Evolutionary conservation across 2,797 vertebrate genomes (phyloP).

Genomic region (Morus bassanus): DNA sequence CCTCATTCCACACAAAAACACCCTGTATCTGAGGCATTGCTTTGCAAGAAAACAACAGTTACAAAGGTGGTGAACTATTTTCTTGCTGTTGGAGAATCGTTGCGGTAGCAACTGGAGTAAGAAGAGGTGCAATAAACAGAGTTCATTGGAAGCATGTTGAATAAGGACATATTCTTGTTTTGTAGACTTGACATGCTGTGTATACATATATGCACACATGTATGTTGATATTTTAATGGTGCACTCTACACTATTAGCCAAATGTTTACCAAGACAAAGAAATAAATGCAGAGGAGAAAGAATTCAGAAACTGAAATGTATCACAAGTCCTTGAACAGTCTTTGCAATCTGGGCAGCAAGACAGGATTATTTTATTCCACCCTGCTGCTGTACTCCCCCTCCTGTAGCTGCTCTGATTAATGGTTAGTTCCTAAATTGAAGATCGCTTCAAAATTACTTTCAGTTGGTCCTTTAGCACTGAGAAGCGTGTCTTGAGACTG

Average conservation of each 20-base stretch:
- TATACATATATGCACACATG: accelerated
- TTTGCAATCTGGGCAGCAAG: background rate
- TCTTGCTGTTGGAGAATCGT: background rate
- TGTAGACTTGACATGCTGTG: background rate
- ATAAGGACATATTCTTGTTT: background rate
- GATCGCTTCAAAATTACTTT: background rate
- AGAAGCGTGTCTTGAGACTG: background rate
- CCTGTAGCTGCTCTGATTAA: background rate
- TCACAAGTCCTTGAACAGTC: background rate
- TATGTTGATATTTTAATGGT: background rate
- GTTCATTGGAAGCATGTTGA: background rate
- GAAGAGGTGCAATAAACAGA: background rate
- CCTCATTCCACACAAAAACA: background rate
- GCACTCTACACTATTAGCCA: background rate
- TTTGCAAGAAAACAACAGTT: background rate
- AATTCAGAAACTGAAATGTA: background rate
- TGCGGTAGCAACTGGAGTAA: background rate
- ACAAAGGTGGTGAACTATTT: background rate
- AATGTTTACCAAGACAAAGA: background rate
- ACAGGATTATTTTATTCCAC: background rate
- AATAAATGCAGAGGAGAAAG: background rate
- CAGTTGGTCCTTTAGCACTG: background rate
- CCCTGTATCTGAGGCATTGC: background rate
- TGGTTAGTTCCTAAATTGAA: background rate
- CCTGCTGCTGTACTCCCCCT: background rate